A percentile compares a stretch with the other conserved stretches of the same genome.
These are phyloP conservation scores for Parapsyche elsis DNA, from an alignment of 1,140 invertebrate genomes.

Conservation along the genomic window DNA sequence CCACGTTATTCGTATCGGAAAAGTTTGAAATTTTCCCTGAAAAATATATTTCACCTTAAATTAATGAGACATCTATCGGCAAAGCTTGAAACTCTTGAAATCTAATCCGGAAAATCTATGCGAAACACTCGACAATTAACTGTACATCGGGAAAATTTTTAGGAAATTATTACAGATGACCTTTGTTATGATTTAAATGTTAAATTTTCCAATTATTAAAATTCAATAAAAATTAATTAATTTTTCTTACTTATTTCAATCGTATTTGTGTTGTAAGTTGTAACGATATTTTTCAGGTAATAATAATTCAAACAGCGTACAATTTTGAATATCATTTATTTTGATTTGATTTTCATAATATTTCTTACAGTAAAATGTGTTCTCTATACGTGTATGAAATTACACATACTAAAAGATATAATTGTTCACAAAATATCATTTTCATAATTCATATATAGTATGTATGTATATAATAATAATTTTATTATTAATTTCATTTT, in stretches of 20 bases:
- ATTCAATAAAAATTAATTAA: no score
- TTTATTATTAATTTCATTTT: slow-evolving; percentile 22
- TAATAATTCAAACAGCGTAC: neutral
- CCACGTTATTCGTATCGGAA: neutral
- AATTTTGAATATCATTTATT: slow-evolving; percentile 37
- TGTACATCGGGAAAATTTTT: neutral
- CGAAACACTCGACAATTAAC: neutral
- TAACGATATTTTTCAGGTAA: neutral
- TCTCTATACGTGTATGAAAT: slow-evolving; percentile 38
- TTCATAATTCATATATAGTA: slow-evolving; percentile 23
- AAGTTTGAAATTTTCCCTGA: no score
- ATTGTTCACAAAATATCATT: slow-evolving; percentile 45
- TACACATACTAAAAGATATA: slow-evolving; percentile 43
- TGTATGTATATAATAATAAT: neutral
- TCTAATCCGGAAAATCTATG: slow-evolving; percentile 34
- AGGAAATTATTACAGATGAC: slow-evolving; percentile 29
- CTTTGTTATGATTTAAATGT: neutral
- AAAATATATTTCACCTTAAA: no score
- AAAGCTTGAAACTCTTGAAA: neutral
- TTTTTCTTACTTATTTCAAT: no score
- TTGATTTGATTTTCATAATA: slow-evolving; percentile 39
- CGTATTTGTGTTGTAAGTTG: neutral
- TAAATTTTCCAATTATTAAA: neutral
- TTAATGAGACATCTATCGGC: slow-evolving; percentile 29
- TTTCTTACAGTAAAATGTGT: slow-evolving; percentile 8